A percentile compares a stretch with the other conserved stretches of the same genome.
phyloP scores from a whole-genome alignment of 2,113 vertebrate species.

The Stigmatopora nigra region DNA sequence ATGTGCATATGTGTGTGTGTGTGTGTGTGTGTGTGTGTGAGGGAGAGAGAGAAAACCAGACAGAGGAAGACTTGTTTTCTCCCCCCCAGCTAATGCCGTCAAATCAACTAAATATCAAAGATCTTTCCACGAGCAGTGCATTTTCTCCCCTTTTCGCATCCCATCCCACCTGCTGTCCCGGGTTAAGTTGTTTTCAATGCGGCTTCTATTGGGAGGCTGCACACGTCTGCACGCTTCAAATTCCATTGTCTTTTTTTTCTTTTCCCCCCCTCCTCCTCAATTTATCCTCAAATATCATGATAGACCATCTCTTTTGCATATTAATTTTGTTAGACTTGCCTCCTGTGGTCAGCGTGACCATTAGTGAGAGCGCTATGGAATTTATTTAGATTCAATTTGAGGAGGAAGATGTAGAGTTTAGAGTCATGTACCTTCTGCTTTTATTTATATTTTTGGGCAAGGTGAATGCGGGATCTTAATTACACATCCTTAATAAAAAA shows the following conservation, averaged over 20 bases:
- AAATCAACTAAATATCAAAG: constrained; percentile 68
- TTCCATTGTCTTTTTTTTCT: constrained; percentile 79
- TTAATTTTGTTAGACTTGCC: constrained; percentile 99
- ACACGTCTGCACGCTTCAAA: constrained; percentile 61
- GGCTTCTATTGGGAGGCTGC: constrained; percentile 74
- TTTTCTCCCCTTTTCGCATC: constrained; percentile 73
- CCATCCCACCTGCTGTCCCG: constrained; percentile 88
- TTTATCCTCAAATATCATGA: constrained; percentile 97
- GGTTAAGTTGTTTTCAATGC: constrained; percentile 85
- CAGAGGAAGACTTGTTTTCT: neutral
- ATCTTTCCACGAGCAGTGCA: constrained; percentile 72
- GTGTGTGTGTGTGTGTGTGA: neutral
- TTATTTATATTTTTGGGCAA: neutral
- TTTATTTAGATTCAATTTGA: constrained; percentile 61
- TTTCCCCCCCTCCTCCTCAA: constrained; percentile 34
- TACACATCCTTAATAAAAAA: neutral
- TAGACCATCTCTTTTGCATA: constrained; percentile 95
- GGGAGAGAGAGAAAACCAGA: neutral
- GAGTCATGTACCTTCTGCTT: constrained; percentile 41
- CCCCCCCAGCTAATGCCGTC: too few species aligned
- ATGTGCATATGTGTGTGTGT: constrained; percentile 16
- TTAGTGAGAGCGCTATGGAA: constrained; percentile 74
- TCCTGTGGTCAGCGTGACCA: constrained; percentile 86
- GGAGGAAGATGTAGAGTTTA: constrained; percentile 20
- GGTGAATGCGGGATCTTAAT: constrained; percentile 22